Base-by-base conservation (phyloP, 2,888 invertebrate genomes). In the Halictus ligatus region DNA sequence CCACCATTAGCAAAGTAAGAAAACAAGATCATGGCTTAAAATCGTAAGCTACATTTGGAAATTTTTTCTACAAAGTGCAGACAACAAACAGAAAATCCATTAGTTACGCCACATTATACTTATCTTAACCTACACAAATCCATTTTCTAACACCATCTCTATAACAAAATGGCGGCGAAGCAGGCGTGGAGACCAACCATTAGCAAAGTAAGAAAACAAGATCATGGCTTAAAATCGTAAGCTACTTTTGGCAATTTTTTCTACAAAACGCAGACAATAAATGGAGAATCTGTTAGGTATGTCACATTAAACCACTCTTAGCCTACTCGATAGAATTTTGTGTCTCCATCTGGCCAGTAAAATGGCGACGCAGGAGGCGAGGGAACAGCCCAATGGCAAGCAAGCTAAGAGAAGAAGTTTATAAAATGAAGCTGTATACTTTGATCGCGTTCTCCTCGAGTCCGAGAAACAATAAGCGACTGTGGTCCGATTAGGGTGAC, bases 401-500 rank as follows among this genome's bases (percentile, higher is more conserved):
- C 29, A 2, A 29, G 64, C 25, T 64, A 25, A 15, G 29, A 64
- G 15, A 64, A 64, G 25, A 15, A 7, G 15, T 64, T 64, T 15
- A 5, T 13, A 64, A 15, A 15, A 7, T 64, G 7, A 64, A 64
- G 29, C 29, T 6, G 29, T 13, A 29, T 29, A 64, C 29, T 64
- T 29, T 25, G 13, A 15, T 25, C 7, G 29, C 69, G 3, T 18
- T 29, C 25, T 69, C 43, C 21, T 21, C 25, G 46, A 29, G 25
- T 25, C 58, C 25, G 5, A 40, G 43, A 40, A 75, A 58, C 75
- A 58, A 75, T 46, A 75, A 75, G 60, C 60, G 60, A 15, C 13
- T 64, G 29, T 5, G 64, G 64, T 64, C 29, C 64, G 64, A 29
- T 64, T 64, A 29, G 64, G 29, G 29, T 12, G 58, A 43, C 18